Evolutionary conservation across 2,797 vertebrate genomes (phyloP).

Genomic region (Hydrophis major): DNA sequence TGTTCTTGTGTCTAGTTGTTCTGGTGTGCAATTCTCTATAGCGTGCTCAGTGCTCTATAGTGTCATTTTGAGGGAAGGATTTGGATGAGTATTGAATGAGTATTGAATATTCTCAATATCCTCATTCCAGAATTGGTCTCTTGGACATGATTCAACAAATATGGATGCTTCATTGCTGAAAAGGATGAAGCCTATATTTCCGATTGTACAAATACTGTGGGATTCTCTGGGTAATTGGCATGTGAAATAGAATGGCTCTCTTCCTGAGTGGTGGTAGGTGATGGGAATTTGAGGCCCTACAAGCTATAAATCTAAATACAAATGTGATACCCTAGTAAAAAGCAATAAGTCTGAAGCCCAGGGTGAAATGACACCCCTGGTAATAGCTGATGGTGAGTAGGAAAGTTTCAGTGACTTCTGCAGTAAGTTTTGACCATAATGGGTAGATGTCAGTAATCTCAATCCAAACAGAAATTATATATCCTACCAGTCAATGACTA

Average conservation of each 20-base stretch:
- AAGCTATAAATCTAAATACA: neutral
- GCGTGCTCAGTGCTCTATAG: too few relatives aligned
- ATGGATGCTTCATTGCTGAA: neutral
- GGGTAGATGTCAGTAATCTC: neutral
- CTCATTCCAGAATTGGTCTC: neutral
- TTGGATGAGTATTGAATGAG: too few relatives aligned
- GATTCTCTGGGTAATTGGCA: neutral
- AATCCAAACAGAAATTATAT: neutral
- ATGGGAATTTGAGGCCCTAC: neutral
- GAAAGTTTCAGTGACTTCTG: neutral
- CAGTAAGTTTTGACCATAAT: neutral
- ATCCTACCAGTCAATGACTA: too few relatives aligned
- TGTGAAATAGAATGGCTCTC: neutral
- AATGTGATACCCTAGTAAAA: neutral
- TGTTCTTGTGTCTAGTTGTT: too few relatives aligned
- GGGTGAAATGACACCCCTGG: neutral
- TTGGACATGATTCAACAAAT: neutral
- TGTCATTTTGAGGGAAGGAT: too few relatives aligned
- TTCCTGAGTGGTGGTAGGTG: neutral
- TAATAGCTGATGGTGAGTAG: neutral
- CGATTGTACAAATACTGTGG: neutral
- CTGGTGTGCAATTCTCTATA: too few relatives aligned
- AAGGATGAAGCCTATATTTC: neutral
- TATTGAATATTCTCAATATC: neutral
- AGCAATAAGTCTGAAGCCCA: neutral